Conservation (phyloP, 2,888 invertebrate species). For the Halictus quadricinctus region DNA sequence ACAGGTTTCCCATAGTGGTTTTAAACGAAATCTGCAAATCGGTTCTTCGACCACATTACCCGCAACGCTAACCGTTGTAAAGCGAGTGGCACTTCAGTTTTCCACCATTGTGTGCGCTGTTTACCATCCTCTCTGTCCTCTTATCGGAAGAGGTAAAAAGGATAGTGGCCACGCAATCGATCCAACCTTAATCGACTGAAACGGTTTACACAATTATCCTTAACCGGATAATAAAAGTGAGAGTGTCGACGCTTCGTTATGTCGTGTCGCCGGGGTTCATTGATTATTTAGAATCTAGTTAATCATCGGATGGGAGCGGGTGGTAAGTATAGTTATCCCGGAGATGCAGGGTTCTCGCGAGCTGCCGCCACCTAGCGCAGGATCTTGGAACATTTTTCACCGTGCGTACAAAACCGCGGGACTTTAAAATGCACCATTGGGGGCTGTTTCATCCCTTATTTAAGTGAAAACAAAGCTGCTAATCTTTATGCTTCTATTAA, state of each 20-base stretch:
- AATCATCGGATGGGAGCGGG: conserved; percentile 25
- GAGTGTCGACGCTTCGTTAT: background rate
- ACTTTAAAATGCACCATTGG: background rate
- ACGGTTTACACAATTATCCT: conserved; percentile 17
- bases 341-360: conserved; percentile 47
- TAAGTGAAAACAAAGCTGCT: background rate
- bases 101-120: conserved; percentile 13
- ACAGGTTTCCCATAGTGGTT: background rate
- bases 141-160: conserved; percentile 42
- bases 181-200: conserved; percentile 20
- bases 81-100: conserved; percentile 4
- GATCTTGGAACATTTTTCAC: conserved; percentile 61
- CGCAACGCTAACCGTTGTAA: conserved; percentile 24
- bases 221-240: background rate
- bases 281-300: conserved; percentile 49
- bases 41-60: conserved; percentile 29
- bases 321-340: conserved; percentile 51
- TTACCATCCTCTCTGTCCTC: conserved; percentile 26
- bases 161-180: conserved; percentile 10
- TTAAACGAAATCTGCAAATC: background rate
- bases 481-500: background rate
- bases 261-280: conserved; percentile 4
- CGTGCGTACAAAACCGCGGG: background rate
- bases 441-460: background rate
- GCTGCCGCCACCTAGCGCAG: conserved; percentile 71